Percentiles rank a stretch among this genome's conserved stretches.
These are phyloP conservation scores for Drosophila atroscutellata DNA, from an alignment of 2,888 invertebrate species.

Conservation along the genomic window DNA sequence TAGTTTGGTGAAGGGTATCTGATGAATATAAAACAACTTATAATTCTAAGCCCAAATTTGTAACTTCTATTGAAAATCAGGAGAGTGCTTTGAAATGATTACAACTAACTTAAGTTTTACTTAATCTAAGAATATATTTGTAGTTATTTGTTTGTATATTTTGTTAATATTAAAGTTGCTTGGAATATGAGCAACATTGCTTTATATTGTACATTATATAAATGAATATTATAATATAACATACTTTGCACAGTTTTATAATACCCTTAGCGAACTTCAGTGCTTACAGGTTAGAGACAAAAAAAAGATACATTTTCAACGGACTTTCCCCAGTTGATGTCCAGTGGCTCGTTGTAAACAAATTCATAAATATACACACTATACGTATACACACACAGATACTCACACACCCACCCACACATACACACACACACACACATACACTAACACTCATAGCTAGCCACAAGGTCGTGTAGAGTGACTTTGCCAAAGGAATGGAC, in stretches of 20 bases:
- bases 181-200: neutral
- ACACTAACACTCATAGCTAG: constrained; percentile 14
- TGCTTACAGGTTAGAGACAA: constrained; percentile 10
- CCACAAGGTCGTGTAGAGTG: constrained; percentile 12
- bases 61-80: neutral
- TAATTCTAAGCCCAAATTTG: neutral
- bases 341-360: constrained; percentile 69
- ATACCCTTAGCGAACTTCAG: neutral
- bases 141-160: too few relatives aligned
- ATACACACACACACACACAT: constrained; percentile 16
- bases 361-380: constrained; percentile 60
- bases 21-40: neutral
- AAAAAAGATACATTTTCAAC: constrained; percentile 26
- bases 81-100: neutral
- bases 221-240: neutral
- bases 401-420: constrained; percentile 1
- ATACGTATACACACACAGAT: constrained; percentile 17
- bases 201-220: neutral
- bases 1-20: neutral
- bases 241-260: too few relatives aligned
- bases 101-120: neutral
- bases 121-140: neutral
- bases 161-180: neutral
- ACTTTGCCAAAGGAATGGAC: constrained; percentile 37
- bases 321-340: constrained; percentile 35